Percentiles rank a stretch among this genome's conserved stretches.
These are phyloP conservation scores for Athetis lepigone DNA, from an alignment of 2,888 invertebrate genomes.

Conservation along the genomic window DNA sequence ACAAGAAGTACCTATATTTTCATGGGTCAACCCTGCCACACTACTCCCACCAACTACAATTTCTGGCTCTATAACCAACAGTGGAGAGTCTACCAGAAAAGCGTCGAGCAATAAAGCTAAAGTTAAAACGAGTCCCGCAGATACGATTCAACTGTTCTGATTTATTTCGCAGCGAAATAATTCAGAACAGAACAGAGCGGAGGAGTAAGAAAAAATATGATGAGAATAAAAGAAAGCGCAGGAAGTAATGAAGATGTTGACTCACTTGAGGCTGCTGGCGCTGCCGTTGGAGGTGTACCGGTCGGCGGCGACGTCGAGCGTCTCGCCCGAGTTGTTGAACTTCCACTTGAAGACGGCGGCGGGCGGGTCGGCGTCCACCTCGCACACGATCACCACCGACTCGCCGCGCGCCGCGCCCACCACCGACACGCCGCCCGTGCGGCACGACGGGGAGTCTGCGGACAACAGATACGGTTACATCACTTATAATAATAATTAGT, in stretches of 20 bases:
- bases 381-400: slow-evolving; percentile 96
- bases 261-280: slow-evolving; percentile 92
- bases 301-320: slow-evolving; percentile 95
- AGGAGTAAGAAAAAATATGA: neutral
- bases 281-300: slow-evolving; percentile 95
- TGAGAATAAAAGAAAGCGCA: neutral
- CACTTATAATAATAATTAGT: too few relatives aligned
- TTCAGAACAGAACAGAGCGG: too few relatives aligned
- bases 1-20: too few relatives aligned
- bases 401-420: slow-evolving; percentile 97
- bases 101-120: too few relatives aligned
- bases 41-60: too few relatives aligned
- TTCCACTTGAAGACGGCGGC: slow-evolving; percentile 98
- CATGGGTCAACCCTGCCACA: too few relatives aligned
- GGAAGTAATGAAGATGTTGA: slow-evolving; percentile 1
- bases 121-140: too few relatives aligned
- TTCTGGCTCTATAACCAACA: too few relatives aligned
- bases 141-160: too few relatives aligned
- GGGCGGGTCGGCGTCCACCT: slow-evolving; percentile 97
- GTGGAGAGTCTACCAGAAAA: too few relatives aligned
- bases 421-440: slow-evolving; percentile 93
- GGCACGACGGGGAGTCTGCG: slow-evolving; percentile 96
- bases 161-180: too few relatives aligned
- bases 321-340: slow-evolving; percentile 98
- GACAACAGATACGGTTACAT: neutral